These are phyloP conservation scores for Drosophila mulleri DNA, from an alignment of 2,888 invertebrate genomes.

Conservation along the genomic window DNA sequence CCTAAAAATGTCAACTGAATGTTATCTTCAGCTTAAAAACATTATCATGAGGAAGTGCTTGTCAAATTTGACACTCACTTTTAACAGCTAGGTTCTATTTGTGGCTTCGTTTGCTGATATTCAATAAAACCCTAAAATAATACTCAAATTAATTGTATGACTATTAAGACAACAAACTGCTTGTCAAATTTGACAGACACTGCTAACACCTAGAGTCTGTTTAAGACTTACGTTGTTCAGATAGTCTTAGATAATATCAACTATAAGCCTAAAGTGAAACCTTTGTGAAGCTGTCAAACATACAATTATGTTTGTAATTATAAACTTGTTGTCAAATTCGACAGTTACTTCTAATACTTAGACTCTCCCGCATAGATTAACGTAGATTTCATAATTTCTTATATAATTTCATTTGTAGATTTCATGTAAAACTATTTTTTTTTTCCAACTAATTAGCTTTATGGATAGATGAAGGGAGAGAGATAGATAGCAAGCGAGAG, in stretches of 20 bases:
- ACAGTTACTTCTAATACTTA: neutral
- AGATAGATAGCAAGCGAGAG: neutral
- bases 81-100: no score
- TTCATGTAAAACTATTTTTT: slow-evolving; percentile 23
- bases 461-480: neutral
- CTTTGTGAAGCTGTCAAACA: no score
- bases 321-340: slow-evolving; percentile 5
- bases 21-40: no score
- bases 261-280: no score
- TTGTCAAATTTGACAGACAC: slow-evolving; percentile 3
- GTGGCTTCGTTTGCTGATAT: no score
- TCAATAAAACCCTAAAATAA: no score
- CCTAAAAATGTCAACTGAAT: no score
- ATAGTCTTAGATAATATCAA: no score
- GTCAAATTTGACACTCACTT: slow-evolving; percentile 1
- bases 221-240: no score
- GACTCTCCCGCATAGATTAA: neutral
- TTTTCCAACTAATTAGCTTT: slow-evolving; percentile 31
- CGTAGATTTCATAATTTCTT: neutral
- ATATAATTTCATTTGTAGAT: slow-evolving; percentile 10
- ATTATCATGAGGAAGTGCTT: neutral
- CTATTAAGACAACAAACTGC: neutral
- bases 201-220: neutral
- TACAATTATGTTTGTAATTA: no score
- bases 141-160: no score